phyloP scores from a whole-genome alignment of 2,797 vertebrate species.

The Enteromius fasciolatus region DNA sequence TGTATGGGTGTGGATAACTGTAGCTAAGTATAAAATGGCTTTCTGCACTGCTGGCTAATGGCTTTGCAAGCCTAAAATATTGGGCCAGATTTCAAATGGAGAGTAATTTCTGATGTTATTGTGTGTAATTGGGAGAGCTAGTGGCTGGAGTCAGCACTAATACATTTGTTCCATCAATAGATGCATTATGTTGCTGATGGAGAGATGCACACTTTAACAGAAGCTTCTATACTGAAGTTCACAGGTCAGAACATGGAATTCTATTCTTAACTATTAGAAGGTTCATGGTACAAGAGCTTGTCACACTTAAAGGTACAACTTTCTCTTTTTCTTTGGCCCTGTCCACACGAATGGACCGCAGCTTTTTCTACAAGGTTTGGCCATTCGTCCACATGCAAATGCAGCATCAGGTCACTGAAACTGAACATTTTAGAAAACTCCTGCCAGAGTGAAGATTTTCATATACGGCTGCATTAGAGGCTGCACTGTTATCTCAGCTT shows the following conservation, averaged over 20 bases:
- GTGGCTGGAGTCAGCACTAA: slow-evolving; percentile 11
- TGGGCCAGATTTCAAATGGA: slow-evolving; percentile 26
- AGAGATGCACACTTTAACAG: slow-evolving; percentile 1
- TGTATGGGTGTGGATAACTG: slow-evolving; percentile 13
- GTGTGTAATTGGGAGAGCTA: slow-evolving; percentile 23
- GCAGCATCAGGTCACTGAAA: too few species aligned
- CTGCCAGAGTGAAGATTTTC: too few species aligned
- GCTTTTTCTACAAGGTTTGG: too few species aligned
- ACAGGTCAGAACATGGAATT: neutral
- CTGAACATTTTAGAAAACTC: too few species aligned
- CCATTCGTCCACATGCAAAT: too few species aligned
- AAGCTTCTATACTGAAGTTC: neutral
- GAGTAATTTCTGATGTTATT: slow-evolving; percentile 35
- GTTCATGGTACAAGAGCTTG: neutral
- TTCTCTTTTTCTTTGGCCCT: neutral
- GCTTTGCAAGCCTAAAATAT: slow-evolving; percentile 30
- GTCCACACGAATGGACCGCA: too few species aligned
- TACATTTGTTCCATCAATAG: slow-evolving; percentile 23
- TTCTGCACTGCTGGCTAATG: slow-evolving; percentile 24
- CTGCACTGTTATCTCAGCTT: too few species aligned
- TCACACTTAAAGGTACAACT: neutral
- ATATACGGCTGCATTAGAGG: too few species aligned
- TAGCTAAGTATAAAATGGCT: slow-evolving; percentile 16
- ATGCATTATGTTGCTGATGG: slow-evolving; percentile 12
- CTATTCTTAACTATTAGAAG: neutral